Percentiles rank a stretch among this genome's conserved stretches.
These are phyloP conservation scores for Mesoligia furuncula DNA, from an alignment of 2,888 invertebrate species.

Conservation along the genomic window DNA sequence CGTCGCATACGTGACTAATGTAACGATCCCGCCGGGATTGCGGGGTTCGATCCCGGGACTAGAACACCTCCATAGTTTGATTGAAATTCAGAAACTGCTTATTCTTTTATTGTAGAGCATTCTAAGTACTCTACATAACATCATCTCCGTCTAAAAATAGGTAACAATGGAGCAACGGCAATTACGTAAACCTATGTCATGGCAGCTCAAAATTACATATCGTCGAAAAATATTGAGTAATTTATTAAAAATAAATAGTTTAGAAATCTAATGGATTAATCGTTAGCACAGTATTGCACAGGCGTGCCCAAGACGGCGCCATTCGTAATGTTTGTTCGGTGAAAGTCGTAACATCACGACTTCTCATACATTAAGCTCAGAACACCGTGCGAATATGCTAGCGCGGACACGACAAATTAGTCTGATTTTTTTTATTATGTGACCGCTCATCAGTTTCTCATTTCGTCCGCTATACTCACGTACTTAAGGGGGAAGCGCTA, in stretches of 20 bases:
- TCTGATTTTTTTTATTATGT: constrained; percentile 76
- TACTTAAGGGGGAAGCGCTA: not conserved
- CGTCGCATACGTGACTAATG: constrained; percentile 78
- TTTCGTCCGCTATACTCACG: constrained; percentile 75
- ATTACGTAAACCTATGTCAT: constrained; percentile 29
- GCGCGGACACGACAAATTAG: constrained; percentile 75
- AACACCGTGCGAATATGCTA: constrained; percentile 86
- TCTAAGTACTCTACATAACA: not conserved
- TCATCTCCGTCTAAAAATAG: not conserved
- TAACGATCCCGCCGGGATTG: constrained; percentile 68
- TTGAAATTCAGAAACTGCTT: constrained; percentile 4
- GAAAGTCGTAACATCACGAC: constrained; percentile 88
- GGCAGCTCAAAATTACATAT: constrained; percentile 13
- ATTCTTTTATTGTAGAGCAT: not conserved
- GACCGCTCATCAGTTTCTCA: constrained; percentile 85
- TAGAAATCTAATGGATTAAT: constrained; percentile 66
- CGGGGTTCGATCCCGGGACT: constrained; percentile 59
- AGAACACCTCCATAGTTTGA: constrained; percentile 34
- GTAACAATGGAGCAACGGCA: constrained; percentile 1
- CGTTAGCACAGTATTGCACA: constrained; percentile 67
- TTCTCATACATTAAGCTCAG: constrained; percentile 86
- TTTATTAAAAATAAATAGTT: constrained; percentile 64
- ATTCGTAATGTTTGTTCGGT: constrained; percentile 84
- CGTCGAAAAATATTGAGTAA: constrained; percentile 49
- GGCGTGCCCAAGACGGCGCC: constrained; percentile 72